Evolutionary conservation across 2,888 invertebrate species (phyloP), one percentile per base, ranked within the genome.

Genomic region (Xanthia togata): DNA sequence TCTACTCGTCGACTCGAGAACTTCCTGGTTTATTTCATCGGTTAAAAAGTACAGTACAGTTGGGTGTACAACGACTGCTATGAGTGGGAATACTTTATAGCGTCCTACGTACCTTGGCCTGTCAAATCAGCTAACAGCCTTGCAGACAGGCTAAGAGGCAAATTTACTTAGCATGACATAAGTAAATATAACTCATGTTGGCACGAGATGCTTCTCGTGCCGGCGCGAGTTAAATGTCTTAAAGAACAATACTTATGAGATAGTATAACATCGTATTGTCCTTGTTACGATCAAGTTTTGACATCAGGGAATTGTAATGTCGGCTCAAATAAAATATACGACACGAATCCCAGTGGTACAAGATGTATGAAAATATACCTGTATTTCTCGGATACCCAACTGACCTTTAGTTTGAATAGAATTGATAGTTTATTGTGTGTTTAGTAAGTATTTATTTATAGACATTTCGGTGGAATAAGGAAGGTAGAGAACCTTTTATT

Each of bases 241-340:
- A 50, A 50, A 50, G 50, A 35, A 67, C 31, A 35, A 23, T 31
- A 35, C 35, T 26, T 35, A 26, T 65, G n/a, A 79, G 23, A 35
- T 44, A 62, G 14, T 41, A 50, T 44, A 35, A 73, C 38, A 73
- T 53, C 9, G 14, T 26, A 26, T 38, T 47, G 23, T 65, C n/a
- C 50, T 50, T 67, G 41, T 82, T 70, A 50, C 63, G 47, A 63
- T 67, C 60, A 76, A 76, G 70, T 82, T 80, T 60, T 57, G 65
- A 67, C 76, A 26, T 26, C 41, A 20, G 82, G 65, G 76, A 70
- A 82, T 76, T 65, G 69, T 75, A 79, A 73, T 38, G 59, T 64
- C 59, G 53, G 47, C 35, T 55, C 76, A 62, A 50, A 82, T 82
- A 76, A 76, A 76, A 80, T 62, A 62, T 76, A 23, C 14, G 47